A percentile compares a stretch with the other conserved stretches of the same genome.
These are phyloP conservation scores for Bombus pyrosoma DNA, from an alignment of 1,140 invertebrate species.

Conservation along the genomic window DNA sequence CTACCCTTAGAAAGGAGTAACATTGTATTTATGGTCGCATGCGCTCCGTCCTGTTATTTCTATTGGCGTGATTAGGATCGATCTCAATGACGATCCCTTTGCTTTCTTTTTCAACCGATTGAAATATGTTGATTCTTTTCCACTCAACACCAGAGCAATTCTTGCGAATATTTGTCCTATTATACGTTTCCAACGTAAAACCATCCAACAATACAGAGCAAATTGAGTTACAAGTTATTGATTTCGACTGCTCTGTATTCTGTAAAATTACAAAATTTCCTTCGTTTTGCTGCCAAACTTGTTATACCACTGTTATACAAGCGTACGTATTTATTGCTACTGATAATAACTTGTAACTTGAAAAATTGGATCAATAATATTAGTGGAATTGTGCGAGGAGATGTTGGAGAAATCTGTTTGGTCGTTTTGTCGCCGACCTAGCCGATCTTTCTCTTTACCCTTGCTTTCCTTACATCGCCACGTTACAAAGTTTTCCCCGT, in stretches of 20 bases:
- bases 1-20: not conserved
- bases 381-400: not conserved
- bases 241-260: not conserved
- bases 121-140: too few relatives aligned
- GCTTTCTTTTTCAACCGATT: too few relatives aligned
- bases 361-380: not conserved
- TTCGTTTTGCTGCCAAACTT: too few relatives aligned
- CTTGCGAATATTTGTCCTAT: not conserved
- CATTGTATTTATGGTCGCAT: not conserved
- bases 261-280: too few relatives aligned
- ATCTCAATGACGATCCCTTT: not conserved
- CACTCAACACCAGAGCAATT: rapidly evolving
- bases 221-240: not conserved
- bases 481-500: too few relatives aligned
- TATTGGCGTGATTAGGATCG: not conserved
- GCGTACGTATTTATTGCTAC: too few relatives aligned
- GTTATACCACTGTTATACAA: too few relatives aligned
- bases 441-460: too few relatives aligned
- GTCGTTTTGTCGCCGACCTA: too few relatives aligned
- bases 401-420: too few relatives aligned
- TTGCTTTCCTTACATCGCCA: too few relatives aligned
- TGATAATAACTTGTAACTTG: not conserved
- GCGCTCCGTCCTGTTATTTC: not conserved
- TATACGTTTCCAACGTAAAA: not conserved
- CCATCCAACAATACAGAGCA: not conserved